Base-by-base conservation (phyloP, 2,888 invertebrate species). In the Craniophora ligustri region DNA sequence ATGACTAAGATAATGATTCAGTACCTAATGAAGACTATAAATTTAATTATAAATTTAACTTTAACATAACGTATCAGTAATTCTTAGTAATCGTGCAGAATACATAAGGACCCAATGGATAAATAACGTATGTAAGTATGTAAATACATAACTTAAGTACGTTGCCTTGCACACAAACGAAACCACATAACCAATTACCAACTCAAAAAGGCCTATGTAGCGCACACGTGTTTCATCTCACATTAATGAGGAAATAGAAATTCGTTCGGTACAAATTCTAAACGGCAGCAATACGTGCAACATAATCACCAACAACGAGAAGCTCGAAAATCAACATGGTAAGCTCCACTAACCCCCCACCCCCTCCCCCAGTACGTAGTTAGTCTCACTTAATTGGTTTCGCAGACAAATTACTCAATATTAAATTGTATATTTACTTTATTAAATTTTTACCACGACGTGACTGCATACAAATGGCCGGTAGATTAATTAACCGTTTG, bases 331-430 rank as follows among this genome's bases (percentile, higher is more conserved):
- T 39, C 38, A 54, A 51, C 48, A 67, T 19, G 32, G 5, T 31
- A 6, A 38, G 41, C 31, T 57, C 57, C 53, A 15, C 48, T 34
- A 21, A n/a, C n/a, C n/a, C 38, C 47, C 28, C 30, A 55, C 21
- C 42, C n/a, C 48, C 44, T 35, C 34, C 34, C 60, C 45, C 34
- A 42, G 48, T 45, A 53, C 63, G 18, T 62, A 75, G 78, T 78
- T 72, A 78, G 58, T 69, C 53, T 62, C 35, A 60, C 65, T 67
- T 78, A 78, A 78, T 78, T 75, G 67, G 69, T 67, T 75, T 64
- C 57, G 36, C 58, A 59, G 62, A 70, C 67, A 67, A 79, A 78
- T 73, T 65, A 69, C 64, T 66, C 61, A 62, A 67, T 67, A 67
- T 74, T 72, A 74, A 67, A 60, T 47, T 42, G 26, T 44, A 41